Conservation (phyloP, 2,888 invertebrate species). For the Agonopterix alstromeriana region DNA sequence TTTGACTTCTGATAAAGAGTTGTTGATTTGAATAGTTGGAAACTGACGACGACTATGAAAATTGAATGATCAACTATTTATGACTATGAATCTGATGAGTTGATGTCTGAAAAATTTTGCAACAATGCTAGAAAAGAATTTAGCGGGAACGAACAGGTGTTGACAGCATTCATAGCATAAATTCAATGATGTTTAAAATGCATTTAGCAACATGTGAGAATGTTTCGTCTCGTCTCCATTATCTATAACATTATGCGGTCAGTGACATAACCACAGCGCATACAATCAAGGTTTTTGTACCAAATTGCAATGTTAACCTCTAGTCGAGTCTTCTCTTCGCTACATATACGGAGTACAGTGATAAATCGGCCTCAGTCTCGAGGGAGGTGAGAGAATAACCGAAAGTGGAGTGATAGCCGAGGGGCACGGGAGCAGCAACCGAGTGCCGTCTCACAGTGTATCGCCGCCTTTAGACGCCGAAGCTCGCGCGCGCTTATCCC, state of each 20-base stretch:
- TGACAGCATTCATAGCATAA: no score
- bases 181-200: no score
- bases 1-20: no score
- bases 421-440: constrained; percentile 36
- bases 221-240: neutral
- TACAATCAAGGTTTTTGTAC: constrained; percentile 27
- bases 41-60: no score
- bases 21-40: no score
- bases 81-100: no score
- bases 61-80: no score
- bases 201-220: no score
- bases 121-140: no score
- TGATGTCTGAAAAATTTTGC: no score
- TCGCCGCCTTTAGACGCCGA: constrained; percentile 49
- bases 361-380: constrained; percentile 60
- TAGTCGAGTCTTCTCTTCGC: no score
- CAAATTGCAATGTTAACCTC: constrained; percentile 28
- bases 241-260: constrained; percentile 34
- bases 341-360: constrained; percentile 40
- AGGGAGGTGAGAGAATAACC: constrained; percentile 59
- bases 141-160: no score
- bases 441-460: constrained; percentile 47
- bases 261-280: constrained; percentile 25
- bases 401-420: constrained; percentile 68
- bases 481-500: constrained; percentile 40